Conservation (phyloP, 1,140 invertebrate species). For the Alviniconcha marisindica region DNA sequence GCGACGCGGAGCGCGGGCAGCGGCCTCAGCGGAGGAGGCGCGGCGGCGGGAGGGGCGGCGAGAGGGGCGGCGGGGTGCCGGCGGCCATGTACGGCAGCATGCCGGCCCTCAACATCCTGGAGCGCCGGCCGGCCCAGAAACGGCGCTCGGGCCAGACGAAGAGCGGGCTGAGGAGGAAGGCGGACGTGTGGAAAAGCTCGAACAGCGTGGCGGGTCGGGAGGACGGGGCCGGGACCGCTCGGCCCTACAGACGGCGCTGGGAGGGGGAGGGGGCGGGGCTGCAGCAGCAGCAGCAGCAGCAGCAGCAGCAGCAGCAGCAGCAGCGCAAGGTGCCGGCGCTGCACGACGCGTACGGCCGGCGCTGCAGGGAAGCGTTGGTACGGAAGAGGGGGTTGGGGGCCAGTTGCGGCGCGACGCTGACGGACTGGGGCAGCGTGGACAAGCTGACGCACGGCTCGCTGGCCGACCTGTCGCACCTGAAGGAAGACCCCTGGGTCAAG, state of each 20-base stretch:
- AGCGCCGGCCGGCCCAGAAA: conserved; percentile 25
- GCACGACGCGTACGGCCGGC: conserved; percentile 53
- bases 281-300: too few species aligned
- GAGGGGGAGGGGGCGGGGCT: conserved; percentile 15
- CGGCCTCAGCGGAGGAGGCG: neutral
- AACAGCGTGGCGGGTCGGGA: neutral
- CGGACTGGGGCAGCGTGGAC: conserved; percentile 52
- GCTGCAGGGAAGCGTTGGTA: conserved; percentile 45
- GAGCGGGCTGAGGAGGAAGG: neutral
- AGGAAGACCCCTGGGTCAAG: conserved; percentile 60
- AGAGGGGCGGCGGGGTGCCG: too few species aligned
- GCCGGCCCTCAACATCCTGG: conserved; percentile 31
- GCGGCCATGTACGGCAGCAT: conserved; percentile 30
- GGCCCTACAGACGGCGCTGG: conserved; percentile 32
- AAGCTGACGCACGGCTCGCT: conserved; percentile 49
- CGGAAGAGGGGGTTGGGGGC: conserved; percentile 37
- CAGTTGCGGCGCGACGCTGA: conserved; percentile 39
- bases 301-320: too few species aligned
- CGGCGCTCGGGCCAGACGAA: neutral
- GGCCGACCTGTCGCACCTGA: conserved; percentile 42
- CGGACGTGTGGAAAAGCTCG: conserved; percentile 27
- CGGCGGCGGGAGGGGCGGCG: neutral
- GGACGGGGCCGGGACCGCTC: neutral
- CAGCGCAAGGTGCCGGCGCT: conserved; percentile 53
- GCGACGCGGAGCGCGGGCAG: neutral